Base-by-base conservation (phyloP, 2,797 vertebrate species). In the Labroides dimidiatus region DNA sequence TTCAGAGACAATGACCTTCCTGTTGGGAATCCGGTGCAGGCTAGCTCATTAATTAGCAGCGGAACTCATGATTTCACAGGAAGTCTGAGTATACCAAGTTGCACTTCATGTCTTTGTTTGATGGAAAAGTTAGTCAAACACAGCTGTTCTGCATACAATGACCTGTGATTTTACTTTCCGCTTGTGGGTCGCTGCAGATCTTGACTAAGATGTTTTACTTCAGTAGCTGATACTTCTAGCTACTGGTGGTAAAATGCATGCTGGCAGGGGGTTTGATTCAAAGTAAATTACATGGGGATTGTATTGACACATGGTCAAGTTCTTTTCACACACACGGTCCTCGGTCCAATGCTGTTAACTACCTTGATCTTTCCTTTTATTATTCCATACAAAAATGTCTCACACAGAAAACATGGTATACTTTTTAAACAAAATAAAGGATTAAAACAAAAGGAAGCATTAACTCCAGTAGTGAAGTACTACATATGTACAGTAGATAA, bases 1-100 rank as follows among this genome's bases (percentile, higher is more conserved):
- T 94, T 93, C 72, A 27, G 78, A 44, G 62, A 58, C 69, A 61
- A 61, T 82, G 77, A 76, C 62, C 90, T 93, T 95, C 94, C 93
- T 94, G 93, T 94, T 94, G 86, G 92, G 89, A 89, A 81, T 17
- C 4, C 6, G 43, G 42, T 24, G 37, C 70, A 51, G 72, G 65
- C 72, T 61, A 65, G 72, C 75, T 77, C 61, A 66, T 86, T 92
- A 92, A 93, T 94, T 91, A 89, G 82, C 79, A 73, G n/a, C 72
- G 77, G 88, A 91, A 84, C 65, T 44, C 27, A 33, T 80, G 85
- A 85, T 88, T 84, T 89, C 70, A 75, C 86, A 91, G 91, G 93
- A 93, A 92, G 84, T 66, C 71, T 73, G 73, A 85, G 57, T 76
- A 69, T 19, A 77, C 82, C 61, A 55, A 87, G 78, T 81, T 39